Evolutionary conservation across 2,888 invertebrate species (phyloP).

Genomic region (Drosophila affinis): DNA sequence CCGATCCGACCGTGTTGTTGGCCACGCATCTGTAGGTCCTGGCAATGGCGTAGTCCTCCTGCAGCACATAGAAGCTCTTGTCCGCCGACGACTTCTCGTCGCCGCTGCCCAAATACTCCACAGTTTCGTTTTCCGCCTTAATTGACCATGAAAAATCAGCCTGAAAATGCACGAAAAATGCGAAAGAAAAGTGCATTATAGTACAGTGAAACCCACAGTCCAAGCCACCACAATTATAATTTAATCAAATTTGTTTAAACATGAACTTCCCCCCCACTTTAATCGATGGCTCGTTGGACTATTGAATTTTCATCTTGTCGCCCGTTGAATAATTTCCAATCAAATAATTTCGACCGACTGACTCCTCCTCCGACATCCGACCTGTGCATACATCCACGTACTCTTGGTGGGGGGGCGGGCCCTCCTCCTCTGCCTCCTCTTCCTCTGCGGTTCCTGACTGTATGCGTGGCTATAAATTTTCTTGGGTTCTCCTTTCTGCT

Average conservation of each 20-base stretch:
- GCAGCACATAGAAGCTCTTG: constrained; percentile 86
- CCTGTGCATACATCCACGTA: constrained; percentile 18
- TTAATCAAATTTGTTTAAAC: background rate
- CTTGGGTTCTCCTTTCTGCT: background rate
- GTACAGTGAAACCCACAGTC: too few species aligned
- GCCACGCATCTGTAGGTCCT: constrained; percentile 93
- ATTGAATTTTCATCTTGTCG: constrained; percentile 65
- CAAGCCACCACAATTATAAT: too few species aligned
- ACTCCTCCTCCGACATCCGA: constrained; percentile 21
- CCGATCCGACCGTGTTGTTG: constrained; percentile 91
- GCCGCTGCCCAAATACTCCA: constrained; percentile 85
- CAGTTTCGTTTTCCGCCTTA: constrained; percentile 92
- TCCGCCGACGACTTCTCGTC: constrained; percentile 71
- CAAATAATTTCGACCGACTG: constrained; percentile 66
- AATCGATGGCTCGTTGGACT: constrained; percentile 44
- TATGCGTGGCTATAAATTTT: constrained; percentile 62
- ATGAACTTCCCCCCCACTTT: constrained; percentile 41
- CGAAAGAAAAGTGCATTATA: background rate
- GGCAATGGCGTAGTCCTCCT: constrained; percentile 86
- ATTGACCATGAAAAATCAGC: constrained; percentile 92
- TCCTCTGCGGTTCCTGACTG: constrained; percentile 1
- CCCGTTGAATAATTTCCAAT: constrained; percentile 69
- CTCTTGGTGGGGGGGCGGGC: background rate
- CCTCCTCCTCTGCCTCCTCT: too few species aligned
- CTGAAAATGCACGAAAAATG: constrained; percentile 79